phyloP scores from a whole-genome alignment of 2,888 invertebrate genomes.

The Epistrophe eligans region DNA sequence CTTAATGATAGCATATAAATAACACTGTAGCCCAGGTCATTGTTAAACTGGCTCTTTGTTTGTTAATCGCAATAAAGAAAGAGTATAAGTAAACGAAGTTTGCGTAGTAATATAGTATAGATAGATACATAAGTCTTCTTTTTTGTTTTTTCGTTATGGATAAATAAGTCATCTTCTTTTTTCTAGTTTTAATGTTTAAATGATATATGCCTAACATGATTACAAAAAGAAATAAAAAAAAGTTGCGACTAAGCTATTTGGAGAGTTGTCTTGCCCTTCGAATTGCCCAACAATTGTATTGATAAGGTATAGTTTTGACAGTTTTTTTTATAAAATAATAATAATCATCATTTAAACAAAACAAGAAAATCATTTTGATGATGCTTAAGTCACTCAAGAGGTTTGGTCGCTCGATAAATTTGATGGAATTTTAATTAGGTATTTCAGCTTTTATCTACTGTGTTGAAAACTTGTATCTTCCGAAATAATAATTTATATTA shows the following conservation, averaged over 20 bases:
- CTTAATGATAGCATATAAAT: conserved; percentile 35
- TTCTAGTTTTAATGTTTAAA: background rate
- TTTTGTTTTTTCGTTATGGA: conserved; percentile 21
- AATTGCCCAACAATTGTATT: conserved; percentile 43
- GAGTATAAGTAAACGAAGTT: background rate
- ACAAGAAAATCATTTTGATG: background rate
- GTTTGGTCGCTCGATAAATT: background rate
- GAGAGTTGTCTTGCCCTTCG: conserved; percentile 40
- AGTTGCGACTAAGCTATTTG: background rate
- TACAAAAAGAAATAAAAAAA: conserved; percentile 37
- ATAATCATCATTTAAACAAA: background rate
- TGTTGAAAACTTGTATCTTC: conserved; percentile 7
- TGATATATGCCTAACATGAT: background rate
- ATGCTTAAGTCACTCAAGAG: background rate
- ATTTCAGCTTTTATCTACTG: background rate
- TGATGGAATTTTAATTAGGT: background rate
- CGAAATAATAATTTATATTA: background rate
- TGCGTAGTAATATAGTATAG: background rate
- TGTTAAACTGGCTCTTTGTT: conserved; percentile 61
- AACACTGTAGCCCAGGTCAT: conserved; percentile 49
- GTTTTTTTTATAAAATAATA: background rate
- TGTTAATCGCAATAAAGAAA: background rate
- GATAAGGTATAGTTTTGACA: conserved; percentile 21
- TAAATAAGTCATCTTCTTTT: conserved; percentile 58
- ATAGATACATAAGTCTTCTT: conserved; percentile 52